These are phyloP conservation scores for Formicarius rufipectus DNA, from an alignment of 2,113 vertebrate genomes.

Conservation along the genomic window DNA sequence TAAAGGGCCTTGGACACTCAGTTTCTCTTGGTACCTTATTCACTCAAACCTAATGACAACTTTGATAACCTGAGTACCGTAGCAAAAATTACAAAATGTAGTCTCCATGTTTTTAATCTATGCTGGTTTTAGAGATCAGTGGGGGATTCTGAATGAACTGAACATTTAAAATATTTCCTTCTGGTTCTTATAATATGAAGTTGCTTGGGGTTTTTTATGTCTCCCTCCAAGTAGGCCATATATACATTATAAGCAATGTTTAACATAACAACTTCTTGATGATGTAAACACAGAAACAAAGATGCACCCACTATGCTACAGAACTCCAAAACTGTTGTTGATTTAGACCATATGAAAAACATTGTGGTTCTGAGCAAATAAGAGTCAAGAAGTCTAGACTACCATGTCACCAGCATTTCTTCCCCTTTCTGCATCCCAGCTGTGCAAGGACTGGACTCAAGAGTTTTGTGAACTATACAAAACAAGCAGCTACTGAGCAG, in stretches of 20 bases:
- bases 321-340: neutral
- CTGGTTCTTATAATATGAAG: neutral
- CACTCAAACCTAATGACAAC: neutral
- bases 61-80: neutral
- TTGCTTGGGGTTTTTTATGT: neutral
- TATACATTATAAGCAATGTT: neutral
- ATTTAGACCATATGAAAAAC: neutral
- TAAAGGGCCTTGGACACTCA: neutral
- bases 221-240: neutral
- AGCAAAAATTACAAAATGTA: neutral
- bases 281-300: neutral
- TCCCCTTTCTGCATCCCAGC: neutral
- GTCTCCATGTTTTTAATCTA: neutral
- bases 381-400: neutral
- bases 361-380: neutral
- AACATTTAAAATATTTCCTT: neutral
- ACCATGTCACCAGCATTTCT: neutral
- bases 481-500: neutral
- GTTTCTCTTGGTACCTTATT: neutral
- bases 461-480: neutral
- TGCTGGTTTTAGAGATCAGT: neutral
- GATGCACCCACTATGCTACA: fast-evolving
- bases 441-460: neutral
- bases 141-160: neutral
- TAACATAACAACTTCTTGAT: neutral